A percentile compares a stretch with the other conserved stretches of the same genome.
Conservation (phyloP, 2,797 vertebrate genomes). For the Salarias fasciatus region DNA sequence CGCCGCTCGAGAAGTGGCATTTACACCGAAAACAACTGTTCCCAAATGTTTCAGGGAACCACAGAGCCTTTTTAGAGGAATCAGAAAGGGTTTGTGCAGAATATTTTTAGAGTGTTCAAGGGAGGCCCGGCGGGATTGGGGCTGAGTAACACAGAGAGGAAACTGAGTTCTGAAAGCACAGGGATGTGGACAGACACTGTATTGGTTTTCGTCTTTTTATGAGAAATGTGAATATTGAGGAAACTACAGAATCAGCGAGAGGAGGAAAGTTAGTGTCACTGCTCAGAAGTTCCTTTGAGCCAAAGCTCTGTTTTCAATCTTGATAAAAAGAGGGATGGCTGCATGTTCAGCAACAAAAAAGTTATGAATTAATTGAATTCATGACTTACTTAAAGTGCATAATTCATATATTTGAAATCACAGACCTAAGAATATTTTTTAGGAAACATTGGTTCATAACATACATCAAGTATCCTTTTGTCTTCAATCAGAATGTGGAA, state of each 20-base stretch:
- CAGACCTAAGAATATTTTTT: not conserved
- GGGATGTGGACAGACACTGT: not conserved
- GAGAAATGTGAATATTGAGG: not conserved
- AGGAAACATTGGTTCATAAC: not conserved
- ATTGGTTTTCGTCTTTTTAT: not conserved
- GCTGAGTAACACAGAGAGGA: not conserved
- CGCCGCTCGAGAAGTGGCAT: not conserved
- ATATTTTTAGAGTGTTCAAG: not conserved
- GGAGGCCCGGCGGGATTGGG: not conserved
- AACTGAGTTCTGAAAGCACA: not conserved
- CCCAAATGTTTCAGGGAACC: not conserved
- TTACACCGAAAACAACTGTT: not conserved
- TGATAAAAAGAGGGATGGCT: not conserved
- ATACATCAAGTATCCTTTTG: not conserved
- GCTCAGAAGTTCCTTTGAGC: slow-evolving; percentile 18
- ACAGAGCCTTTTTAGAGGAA: not conserved
- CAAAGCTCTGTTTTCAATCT: not conserved
- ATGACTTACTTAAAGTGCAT: slow-evolving; percentile 10
- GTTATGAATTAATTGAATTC: slow-evolving; percentile 1
- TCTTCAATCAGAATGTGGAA: slow-evolving; percentile 12
- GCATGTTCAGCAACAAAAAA: not conserved
- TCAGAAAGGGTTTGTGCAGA: not conserved
- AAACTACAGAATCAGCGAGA: not conserved
- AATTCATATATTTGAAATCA: slow-evolving; percentile 8
- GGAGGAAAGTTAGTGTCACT: slow-evolving; percentile 3